Conservation (phyloP, 2,888 invertebrate species). For the Diaperis boleti region DNA sequence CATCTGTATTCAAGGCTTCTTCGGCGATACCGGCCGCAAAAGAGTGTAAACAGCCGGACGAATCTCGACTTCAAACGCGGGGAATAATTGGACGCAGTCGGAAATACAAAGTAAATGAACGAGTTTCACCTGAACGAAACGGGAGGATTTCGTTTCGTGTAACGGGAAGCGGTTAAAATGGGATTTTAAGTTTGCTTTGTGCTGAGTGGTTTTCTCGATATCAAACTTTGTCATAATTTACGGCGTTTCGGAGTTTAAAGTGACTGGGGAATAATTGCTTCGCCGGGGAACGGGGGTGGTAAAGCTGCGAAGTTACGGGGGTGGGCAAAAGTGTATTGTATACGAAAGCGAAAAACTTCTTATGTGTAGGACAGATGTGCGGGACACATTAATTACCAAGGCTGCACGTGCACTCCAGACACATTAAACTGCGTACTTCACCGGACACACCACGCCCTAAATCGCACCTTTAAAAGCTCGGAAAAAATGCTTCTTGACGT, state of each 20-base stretch:
- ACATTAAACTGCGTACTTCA: no score
- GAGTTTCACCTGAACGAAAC: slow-evolving; percentile 7
- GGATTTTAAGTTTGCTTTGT: slow-evolving; percentile 21
- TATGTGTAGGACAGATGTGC: no score
- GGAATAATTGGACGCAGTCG: slow-evolving; percentile 17
- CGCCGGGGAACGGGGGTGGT: background rate
- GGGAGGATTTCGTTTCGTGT: slow-evolving; percentile 11
- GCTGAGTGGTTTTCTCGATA: slow-evolving; percentile 7
- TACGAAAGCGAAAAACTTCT: no score
- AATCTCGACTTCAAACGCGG: slow-evolving; percentile 16
- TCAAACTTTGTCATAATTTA: slow-evolving; percentile 15
- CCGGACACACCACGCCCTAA: no score
- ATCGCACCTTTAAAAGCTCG: no score
- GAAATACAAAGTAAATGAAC: slow-evolving; percentile 17
- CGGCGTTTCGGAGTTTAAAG: slow-evolving; percentile 2
- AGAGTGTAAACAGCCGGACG: slow-evolving; percentile 25
- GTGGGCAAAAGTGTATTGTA: no score
- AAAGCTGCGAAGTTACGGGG: no score
- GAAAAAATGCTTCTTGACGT: no score
- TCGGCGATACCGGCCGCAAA: slow-evolving; percentile 17
- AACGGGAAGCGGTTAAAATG: slow-evolving; percentile 14
- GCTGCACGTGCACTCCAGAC: no score
- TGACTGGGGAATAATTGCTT: background rate
- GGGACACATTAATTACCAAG: no score
- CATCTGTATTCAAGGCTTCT: slow-evolving; percentile 34